A percentile compares a stretch with the other conserved stretches of the same genome.
Evolutionary conservation across 2,888 invertebrate genomes (phyloP).

Genomic region (Latheticus oryzae): DNA sequence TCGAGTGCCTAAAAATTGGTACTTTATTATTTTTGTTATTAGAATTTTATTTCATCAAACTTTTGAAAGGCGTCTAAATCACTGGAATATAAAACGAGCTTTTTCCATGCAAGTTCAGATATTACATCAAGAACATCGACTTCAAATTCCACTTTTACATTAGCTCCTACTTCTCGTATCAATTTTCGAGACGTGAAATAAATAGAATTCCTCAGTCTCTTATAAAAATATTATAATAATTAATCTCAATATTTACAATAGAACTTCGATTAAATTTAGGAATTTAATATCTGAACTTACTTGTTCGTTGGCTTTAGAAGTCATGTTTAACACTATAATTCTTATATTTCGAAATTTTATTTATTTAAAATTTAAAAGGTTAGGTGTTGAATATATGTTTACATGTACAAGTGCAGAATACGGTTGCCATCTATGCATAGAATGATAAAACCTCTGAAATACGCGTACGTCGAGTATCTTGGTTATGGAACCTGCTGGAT

Average conservation of each 20-base stretch:
- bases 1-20: slow-evolving; percentile 74
- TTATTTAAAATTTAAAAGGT: slow-evolving; percentile 1
- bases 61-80: slow-evolving; percentile 77
- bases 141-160: slow-evolving; percentile 68
- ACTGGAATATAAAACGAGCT: slow-evolving; percentile 68
- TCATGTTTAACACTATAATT: too few relatives aligned
- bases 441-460: too few relatives aligned
- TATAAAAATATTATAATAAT: slow-evolving; percentile 51
- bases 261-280: background rate
- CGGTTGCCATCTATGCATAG: too few relatives aligned
- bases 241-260: background rate
- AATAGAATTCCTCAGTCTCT: slow-evolving; percentile 71
- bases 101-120: slow-evolving; percentile 72
- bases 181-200: slow-evolving; percentile 70
- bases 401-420: too few relatives aligned
- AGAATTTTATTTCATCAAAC: too few relatives aligned
- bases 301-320: too few relatives aligned
- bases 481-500: too few relatives aligned
- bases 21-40: too few relatives aligned
- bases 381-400: too few relatives aligned
- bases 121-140: slow-evolving; percentile 71
- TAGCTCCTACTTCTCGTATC: slow-evolving; percentile 69
- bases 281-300: too few relatives aligned
- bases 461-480: too few relatives aligned
- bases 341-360: too few relatives aligned